Conservation (phyloP, 2,888 invertebrate species). For the Phytoseiulus persimilis region DNA sequence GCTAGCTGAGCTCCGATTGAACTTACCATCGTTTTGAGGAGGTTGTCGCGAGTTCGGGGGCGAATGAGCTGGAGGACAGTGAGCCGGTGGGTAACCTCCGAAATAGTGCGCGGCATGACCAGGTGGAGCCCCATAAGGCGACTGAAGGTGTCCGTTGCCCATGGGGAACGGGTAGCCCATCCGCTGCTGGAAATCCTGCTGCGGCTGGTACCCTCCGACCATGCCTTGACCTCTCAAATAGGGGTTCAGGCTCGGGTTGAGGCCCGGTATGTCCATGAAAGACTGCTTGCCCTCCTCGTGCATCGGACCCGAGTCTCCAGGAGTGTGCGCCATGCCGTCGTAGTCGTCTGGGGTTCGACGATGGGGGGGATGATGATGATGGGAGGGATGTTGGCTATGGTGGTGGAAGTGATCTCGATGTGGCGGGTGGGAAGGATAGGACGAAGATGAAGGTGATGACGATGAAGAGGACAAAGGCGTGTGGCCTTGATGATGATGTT, state of each 20-base stretch:
- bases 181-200: constrained; percentile 33
- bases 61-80: constrained; percentile 38
- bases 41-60: constrained; percentile 19
- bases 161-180: constrained; percentile 33
- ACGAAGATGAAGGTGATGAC: neutral
- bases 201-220: constrained; percentile 30
- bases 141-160: constrained; percentile 34
- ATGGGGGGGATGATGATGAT: constrained; percentile 6
- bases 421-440: neutral
- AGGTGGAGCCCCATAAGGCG: constrained; percentile 26
- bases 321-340: constrained; percentile 29
- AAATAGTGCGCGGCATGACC: constrained; percentile 36
- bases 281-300: constrained; percentile 37
- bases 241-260: neutral
- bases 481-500: constrained; percentile 7
- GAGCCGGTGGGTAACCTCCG: constrained; percentile 33
- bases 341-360: constrained; percentile 18
- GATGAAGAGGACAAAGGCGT: neutral
- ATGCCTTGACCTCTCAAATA: constrained; percentile 23
- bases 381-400: neutral
- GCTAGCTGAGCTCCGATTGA: neutral
- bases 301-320: constrained; percentile 22
- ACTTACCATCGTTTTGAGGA: constrained; percentile 36
- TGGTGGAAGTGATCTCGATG: constrained; percentile 7
- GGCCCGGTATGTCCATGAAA: constrained; percentile 36